Evolutionary conservation across 1,140 invertebrate genomes (phyloP).

Genomic region (Coenobita brevimanus): DNA sequence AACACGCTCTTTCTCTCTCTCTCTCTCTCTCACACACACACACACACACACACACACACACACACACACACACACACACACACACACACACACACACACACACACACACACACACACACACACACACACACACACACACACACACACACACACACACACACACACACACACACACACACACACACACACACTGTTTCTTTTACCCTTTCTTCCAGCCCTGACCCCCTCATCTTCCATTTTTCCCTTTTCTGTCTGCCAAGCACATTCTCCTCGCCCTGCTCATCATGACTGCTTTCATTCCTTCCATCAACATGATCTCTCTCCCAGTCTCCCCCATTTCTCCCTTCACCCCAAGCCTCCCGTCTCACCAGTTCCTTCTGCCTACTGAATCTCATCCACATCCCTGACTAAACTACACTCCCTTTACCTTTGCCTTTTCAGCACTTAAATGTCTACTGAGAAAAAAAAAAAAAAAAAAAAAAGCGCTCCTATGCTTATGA

Average conservation of each 20-base stretch:
- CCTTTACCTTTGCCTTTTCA: not conserved
- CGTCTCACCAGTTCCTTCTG: not conserved
- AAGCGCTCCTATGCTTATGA: no score
- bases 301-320: not conserved
- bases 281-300: not conserved
- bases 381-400: not conserved
- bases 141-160: conserved; percentile 16
- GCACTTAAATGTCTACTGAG: not conserved
- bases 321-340: not conserved
- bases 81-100: not conserved
- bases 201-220: not conserved
- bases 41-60: no score
- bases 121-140: conserved; percentile 4
- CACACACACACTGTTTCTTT: no score
- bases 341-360: not conserved
- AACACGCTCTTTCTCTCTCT: not conserved
- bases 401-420: not conserved
- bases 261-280: not conserved
- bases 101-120: not conserved
- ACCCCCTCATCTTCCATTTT: not conserved
- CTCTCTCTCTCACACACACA: no score
- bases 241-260: not conserved
- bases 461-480: not conserved
- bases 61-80: not conserved
- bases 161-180: not conserved